Base-by-base conservation (phyloP, 1,140 invertebrate species). In the Micrasema minimum region DNA sequence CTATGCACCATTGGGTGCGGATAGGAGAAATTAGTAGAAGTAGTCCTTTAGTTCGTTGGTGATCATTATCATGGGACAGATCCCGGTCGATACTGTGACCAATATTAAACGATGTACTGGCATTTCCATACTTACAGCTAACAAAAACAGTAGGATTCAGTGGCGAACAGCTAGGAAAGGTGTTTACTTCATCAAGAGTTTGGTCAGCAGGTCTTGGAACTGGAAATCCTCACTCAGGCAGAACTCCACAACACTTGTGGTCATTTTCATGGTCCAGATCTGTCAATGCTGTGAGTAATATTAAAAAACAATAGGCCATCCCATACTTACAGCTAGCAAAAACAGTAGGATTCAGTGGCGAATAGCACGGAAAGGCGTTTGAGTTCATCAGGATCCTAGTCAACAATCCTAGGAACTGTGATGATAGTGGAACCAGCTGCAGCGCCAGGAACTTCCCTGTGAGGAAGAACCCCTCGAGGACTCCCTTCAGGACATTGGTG, bases 101-200 rank as follows among this genome's bases (percentile, higher is more conserved):
- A n/a, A n/a, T n/a, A n/a, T n/a, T n/a, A n/a, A n/a, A n/a, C n/a
- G n/a, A n/a, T n/a, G n/a, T n/a, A n/a, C n/a, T n/a, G n/a, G n/a
- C n/a, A n/a, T n/a, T n/a, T n/a, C n/a, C n/a, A n/a, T n/a, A 64
- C 59, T 64, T 26, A 64, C 59, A 45, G 59, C 43, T 64, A 2
- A 18, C 35, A 45, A 64, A 64, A 16, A 64, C 59, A 1, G 6
- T 12, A 10, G 38, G 22, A 2, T 37, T 64, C 14, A 64, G 18
- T 4, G 59, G 41, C 3, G 43, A 26, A 26, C 11, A n/a, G n/a
- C 59, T 45, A 6, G 59, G 59, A n/a, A 64, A 26, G 14, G 43
- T 20, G 16, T 18, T 20, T 10, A 18, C 6, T 18, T 12, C n/a
- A 64, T n/a, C 10, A 64, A 20, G 2, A 64, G 10, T 20, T 12